Percentiles rank a stretch among this genome's conserved stretches.
phyloP scores from a whole-genome alignment of 2,797 vertebrate genomes.

The Scyliorhinus canicula region DNA sequence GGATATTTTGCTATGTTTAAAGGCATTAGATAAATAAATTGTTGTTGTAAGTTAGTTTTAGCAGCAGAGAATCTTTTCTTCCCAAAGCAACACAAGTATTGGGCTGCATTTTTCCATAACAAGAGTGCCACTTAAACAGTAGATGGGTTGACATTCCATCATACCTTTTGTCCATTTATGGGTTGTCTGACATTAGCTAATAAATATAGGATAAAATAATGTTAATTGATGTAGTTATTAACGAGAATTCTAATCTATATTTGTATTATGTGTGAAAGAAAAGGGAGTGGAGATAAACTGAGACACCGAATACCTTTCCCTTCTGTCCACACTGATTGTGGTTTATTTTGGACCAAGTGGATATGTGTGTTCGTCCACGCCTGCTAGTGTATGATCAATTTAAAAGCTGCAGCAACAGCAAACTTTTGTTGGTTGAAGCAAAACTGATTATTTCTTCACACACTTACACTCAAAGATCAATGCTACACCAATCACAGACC shows the following conservation, averaged over 20 bases:
- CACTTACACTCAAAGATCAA: no score
- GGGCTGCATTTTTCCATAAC: not conserved
- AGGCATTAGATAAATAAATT: not conserved
- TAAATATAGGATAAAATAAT: not conserved
- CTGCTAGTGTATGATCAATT: no score
- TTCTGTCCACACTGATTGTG: no score
- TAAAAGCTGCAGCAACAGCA: no score
- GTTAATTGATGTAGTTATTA: not conserved
- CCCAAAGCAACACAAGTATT: not conserved
- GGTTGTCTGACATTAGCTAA: not conserved
- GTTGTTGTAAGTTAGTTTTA: not conserved
- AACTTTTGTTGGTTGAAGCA: no score
- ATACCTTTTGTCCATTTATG: not conserved
- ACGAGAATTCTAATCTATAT: not conserved
- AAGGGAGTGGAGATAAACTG: no score
- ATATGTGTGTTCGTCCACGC: no score
- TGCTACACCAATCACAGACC: no score
- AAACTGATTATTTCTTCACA: no score
- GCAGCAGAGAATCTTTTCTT: not conserved
- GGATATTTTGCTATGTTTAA: not conserved
- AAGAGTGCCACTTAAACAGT: not conserved
- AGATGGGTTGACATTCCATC: not conserved
- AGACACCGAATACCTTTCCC: no score
- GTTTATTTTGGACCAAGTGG: no score
- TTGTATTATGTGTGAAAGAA: not conserved